A percentile compares a stretch with the other conserved stretches of the same genome.
Conservation (phyloP, 2,888 invertebrate species). For the Drosophila pegasa region DNA sequence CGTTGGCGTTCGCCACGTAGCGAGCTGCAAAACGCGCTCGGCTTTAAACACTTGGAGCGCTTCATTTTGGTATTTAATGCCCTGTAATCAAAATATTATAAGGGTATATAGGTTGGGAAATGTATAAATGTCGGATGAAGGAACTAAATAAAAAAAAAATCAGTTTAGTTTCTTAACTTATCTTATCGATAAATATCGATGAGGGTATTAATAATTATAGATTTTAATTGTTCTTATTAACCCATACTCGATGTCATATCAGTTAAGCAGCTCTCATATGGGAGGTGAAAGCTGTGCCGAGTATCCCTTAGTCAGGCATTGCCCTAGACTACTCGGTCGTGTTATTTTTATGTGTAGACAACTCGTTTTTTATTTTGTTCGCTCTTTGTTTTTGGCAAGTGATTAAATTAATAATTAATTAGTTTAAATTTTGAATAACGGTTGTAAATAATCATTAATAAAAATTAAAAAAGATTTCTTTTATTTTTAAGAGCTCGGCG, state of each 20-base stretch:
- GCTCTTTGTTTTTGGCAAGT: constrained; percentile 64
- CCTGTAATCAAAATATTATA: not conserved
- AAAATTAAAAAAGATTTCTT: constrained; percentile 80
- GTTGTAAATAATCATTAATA: constrained; percentile 83
- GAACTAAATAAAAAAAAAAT: not conserved
- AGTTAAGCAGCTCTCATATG: too few species aligned
- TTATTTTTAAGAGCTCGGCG: constrained; percentile 62
- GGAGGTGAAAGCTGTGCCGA: not conserved
- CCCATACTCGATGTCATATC: too few species aligned
- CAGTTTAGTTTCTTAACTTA: accelerated
- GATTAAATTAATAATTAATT: constrained; percentile 83
- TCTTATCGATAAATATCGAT: too few species aligned
- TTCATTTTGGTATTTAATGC: constrained; percentile 22
- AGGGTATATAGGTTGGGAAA: not conserved
- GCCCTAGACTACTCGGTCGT: not conserved
- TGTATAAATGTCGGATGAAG: too few species aligned
- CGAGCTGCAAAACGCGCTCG: constrained; percentile 70
- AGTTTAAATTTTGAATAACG: constrained; percentile 83
- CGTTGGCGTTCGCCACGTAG: constrained; percentile 46
- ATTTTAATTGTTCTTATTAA: too few species aligned
- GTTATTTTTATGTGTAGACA: constrained; percentile 19
- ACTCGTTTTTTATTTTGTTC: constrained; percentile 45
- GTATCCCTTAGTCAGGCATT: not conserved
- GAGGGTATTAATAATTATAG: too few species aligned
- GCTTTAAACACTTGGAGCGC: constrained; percentile 73